Base-by-base conservation (phyloP, 2,888 invertebrate species). In the Lottia scabra region DNA sequence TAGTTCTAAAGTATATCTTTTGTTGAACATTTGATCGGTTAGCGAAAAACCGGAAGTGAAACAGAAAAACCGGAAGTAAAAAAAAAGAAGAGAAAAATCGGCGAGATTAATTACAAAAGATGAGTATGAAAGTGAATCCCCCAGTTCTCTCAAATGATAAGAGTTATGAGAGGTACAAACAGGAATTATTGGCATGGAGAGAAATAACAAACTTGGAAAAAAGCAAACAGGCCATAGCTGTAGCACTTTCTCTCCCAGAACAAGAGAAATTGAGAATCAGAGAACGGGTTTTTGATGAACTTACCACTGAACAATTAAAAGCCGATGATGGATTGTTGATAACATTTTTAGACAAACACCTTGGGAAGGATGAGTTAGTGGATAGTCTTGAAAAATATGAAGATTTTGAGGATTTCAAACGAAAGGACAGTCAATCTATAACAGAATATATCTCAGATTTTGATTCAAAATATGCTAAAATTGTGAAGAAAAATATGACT, bases 361-460 rank as follows among this genome's bases (percentile, higher is more conserved):
- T 56, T 4, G n/a, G 56, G 23, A 56, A 56, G 12, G 19, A 56
- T 16, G 56, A 56, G n/a, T 23, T 56, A 19, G 56, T 56, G 8
- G 56, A 56, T n/a, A 56, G n/a, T n/a, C n/a, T 56, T n/a, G 19
- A 56, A 56, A 56, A 56, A 19, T 56, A 56, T 56, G 56, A n/a
- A n/a, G n/a, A n/a, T n/a, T n/a, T n/a, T n/a, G n/a, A n/a, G n/a
- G n/a, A n/a, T n/a, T n/a, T n/a, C n/a, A 56, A 56, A n/a, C 3
- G 19, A 12, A 56, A 56, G 12, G 56, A 23, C 5, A 23, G 10
- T 56, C 56, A n/a, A 23, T n/a, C 56, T 8, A 56, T 56, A n/a
- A 56, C 19, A 19, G 56, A 56, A 56, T 56, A 19, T 56, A 56
- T 56, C n/a, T 19, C 56, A 56, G 19, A 56, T n/a, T 56, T 56